A percentile compares a stretch with the other conserved stretches of the same genome.
Conservation (phyloP, 2,113 vertebrate species). For the Mormoops blainvillei region DNA sequence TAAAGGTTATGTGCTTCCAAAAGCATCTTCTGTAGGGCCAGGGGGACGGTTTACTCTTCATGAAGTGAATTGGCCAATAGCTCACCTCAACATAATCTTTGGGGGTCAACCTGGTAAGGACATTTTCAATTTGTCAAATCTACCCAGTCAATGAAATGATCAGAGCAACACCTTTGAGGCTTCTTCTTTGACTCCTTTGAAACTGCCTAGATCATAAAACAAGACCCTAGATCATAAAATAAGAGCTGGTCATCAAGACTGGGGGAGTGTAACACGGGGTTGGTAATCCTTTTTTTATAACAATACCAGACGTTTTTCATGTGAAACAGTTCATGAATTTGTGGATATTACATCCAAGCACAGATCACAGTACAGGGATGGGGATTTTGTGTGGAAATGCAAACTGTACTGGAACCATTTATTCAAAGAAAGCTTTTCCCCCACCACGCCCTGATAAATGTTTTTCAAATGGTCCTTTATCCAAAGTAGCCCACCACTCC, state of each 20-base stretch:
- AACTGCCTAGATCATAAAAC: neutral
- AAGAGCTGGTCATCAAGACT: neutral
- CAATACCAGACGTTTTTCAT: neutral
- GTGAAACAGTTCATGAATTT: neutral
- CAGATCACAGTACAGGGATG: neutral
- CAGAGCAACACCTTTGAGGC: neutral
- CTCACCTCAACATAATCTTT: neutral
- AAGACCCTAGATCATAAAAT: neutral
- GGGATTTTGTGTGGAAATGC: neutral
- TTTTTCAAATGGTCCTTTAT: constrained; percentile 38
- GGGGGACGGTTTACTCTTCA: neutral
- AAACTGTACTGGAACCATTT: neutral
- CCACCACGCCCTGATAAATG: neutral
- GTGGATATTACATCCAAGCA: neutral
- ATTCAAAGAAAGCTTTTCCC: neutral
- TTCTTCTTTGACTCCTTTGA: neutral
- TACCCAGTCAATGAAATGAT: neutral
- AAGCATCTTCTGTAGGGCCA: neutral
- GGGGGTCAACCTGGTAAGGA: neutral
- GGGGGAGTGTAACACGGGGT: accelerated
- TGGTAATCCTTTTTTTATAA: neutral
- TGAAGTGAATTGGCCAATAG: neutral
- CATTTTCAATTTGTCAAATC: neutral
- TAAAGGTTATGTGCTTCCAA: neutral
- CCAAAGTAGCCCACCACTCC: neutral